phyloP scores from a whole-genome alignment of 2,797 vertebrate species.

The Emys orbicularis region DNA sequence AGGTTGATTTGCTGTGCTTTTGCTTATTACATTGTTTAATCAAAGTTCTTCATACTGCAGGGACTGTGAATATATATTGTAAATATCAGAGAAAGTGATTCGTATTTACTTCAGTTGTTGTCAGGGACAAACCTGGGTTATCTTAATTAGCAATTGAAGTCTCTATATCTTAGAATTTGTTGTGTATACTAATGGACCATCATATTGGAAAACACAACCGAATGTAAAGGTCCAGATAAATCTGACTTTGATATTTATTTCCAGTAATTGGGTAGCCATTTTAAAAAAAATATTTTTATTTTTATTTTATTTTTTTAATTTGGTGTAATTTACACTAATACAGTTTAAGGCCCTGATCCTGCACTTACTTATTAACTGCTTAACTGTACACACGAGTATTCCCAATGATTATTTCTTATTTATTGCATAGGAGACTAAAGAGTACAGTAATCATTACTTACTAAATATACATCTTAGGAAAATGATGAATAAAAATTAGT shows the following conservation, averaged over 20 bases:
- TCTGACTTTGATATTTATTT: neutral
- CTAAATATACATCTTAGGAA: neutral
- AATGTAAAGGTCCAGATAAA: neutral
- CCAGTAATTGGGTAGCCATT: neutral
- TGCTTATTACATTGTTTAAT: conserved; percentile 71
- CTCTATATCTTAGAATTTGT: conserved; percentile 42
- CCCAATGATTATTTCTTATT: neutral
- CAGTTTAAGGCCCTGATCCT: fast-evolving
- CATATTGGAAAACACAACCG: neutral
- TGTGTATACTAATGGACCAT: neutral
- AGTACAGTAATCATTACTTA: neutral
- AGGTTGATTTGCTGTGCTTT: conserved; percentile 73
- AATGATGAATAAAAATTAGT: conserved; percentile 6
- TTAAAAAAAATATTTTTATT: fast-evolving
- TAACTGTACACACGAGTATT: neutral
- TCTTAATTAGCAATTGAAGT: conserved; percentile 60
- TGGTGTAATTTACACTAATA: neutral
- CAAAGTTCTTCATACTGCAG: conserved; percentile 72
- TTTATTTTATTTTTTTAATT: neutral
- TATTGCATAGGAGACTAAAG: neutral
- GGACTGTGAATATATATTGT: conserved; percentile 71
- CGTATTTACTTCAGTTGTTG: conserved; percentile 66
- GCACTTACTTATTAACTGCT: fast-evolving
- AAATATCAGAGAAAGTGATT: conserved; percentile 67
- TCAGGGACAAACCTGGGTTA: conserved; percentile 61